phyloP scores from a whole-genome alignment of 1,140 invertebrate genomes.

The Drosophila ercepeae region DNA sequence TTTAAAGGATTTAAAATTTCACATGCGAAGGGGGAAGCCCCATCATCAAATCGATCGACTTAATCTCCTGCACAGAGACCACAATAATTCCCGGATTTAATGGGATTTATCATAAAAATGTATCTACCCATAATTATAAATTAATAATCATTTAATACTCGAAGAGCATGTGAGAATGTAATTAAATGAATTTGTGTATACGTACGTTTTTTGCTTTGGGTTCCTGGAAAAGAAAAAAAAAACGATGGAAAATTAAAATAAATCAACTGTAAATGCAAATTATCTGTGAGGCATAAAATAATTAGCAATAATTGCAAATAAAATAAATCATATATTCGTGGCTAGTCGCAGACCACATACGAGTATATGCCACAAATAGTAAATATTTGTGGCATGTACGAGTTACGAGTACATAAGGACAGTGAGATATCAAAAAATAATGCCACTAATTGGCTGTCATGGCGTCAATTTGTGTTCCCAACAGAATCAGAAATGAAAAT shows the following conservation, averaged over 20 bases:
- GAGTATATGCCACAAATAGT: background rate
- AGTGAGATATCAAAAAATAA: conserved; percentile 32
- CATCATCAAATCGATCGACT: background rate
- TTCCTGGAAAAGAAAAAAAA: conserved; percentile 68
- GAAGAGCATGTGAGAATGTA: conserved; percentile 5
- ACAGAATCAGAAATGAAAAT: conserved; percentile 18
- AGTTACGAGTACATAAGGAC: conserved; percentile 12
- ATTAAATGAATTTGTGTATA: conserved; percentile 42
- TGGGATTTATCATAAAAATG: background rate
- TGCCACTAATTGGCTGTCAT: conserved; percentile 56
- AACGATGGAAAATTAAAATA: conserved; percentile 40
- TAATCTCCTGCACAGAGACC: background rate
- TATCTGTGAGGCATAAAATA: conserved; percentile 30
- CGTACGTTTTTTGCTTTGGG: conserved; percentile 81
- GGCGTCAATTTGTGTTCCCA: conserved; percentile 45
- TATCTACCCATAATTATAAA: background rate
- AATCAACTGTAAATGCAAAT: conserved; percentile 49
- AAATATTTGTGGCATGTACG: background rate
- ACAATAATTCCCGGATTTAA: conserved; percentile 5
- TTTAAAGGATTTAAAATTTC: background rate
- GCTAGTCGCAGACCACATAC: background rate
- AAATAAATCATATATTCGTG: conserved; percentile 36
- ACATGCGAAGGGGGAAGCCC: background rate
- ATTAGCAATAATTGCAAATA: conserved; percentile 38
- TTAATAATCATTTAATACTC: conserved; percentile 20